Evolutionary conservation across 2,113 vertebrate genomes (phyloP).

Genomic region (Picathartes gymnocephalus): DNA sequence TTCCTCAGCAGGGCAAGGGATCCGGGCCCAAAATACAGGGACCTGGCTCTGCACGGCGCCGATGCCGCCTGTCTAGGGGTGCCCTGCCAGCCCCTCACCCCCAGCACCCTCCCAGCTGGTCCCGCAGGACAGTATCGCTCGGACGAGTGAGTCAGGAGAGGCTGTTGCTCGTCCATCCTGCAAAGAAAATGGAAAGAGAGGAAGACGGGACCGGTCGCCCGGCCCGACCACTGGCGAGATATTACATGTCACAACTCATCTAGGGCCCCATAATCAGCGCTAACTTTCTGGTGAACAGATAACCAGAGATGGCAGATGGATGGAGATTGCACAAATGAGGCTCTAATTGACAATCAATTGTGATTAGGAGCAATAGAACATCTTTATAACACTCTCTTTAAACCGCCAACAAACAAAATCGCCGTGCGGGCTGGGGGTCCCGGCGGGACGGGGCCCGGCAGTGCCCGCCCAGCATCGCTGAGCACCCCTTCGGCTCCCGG

Average conservation of each 20-base stretch:
- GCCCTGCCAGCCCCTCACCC: not conserved
- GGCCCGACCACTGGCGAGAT: conserved; percentile 25
- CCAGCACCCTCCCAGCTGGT: too few relatives aligned
- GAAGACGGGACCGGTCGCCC: conserved; percentile 6
- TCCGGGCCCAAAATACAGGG: not conserved
- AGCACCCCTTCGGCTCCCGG: not conserved
- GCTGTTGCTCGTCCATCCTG: not conserved
- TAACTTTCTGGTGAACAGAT: conserved; percentile 62
- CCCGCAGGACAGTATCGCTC: not conserved
- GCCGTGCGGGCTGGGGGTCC: not conserved
- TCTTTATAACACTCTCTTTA: conserved; percentile 61
- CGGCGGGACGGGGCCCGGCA: not conserved
- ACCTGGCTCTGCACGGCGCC: fast-evolving
- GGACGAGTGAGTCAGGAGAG: not conserved
- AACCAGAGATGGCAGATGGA: conserved; percentile 77
- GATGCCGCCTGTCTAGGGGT: not conserved
- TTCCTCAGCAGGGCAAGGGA: not conserved
- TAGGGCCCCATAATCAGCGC: conserved; percentile 42
- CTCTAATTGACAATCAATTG: conserved; percentile 81
- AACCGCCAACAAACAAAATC: conserved; percentile 19
- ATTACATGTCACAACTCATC: conserved; percentile 77
- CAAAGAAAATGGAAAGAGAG: not conserved
- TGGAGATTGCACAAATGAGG: conserved; percentile 73
- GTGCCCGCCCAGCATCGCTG: not conserved
- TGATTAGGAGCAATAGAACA: conserved; percentile 73